Evolutionary conservation across 2,888 invertebrate genomes (phyloP), one percentile per base, ranked within the genome.

Genomic region (Drosophila macrospina): DNA sequence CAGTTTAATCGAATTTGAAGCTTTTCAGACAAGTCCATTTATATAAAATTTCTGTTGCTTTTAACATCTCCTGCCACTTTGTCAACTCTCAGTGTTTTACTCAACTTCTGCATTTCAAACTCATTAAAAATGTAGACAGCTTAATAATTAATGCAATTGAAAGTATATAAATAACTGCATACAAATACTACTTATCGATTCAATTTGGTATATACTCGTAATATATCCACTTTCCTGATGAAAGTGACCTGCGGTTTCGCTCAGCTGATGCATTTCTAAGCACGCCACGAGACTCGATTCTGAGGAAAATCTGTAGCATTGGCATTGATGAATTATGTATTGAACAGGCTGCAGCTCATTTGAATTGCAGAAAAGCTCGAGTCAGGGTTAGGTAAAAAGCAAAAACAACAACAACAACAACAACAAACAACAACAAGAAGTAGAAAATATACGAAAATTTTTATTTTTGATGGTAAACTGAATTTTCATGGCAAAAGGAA

Each of bases 291-390:
- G 41, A 52, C 24, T 52, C 30, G 10, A 54, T 2, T 6, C 15
- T 13, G 13, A 48, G 20, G 34, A n/a, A 20, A 57, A 24, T 56
- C 36, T 51, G 24, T 37, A 26, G 20, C 54, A 36, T n/a, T 47
- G 69, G 34, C 59, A 74, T 55, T 69, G 74, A 79, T 74, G 57
- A 74, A 74, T 78, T 78, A 68, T 78, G 45, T 47, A 78, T 62
- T 39, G n/a, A 36, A 10, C 11, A 24, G 32, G 26, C 57, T 55
- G 59, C 54, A 57, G 15, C 34, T 39, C 44, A 60, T 74, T 74
- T 51, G 32, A 78, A 59, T 68, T 73, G 57, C 67, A 52, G 26
- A 34, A 50, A 54, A 36, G 34, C 44, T 42, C 13, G 36, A 52
- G 42, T 52, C 52, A 15, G 28, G 56, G 48, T 48, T 15, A 34